These are phyloP conservation scores for Callipepla californica DNA, from an alignment of 2,113 vertebrate genomes.

Conservation along the genomic window DNA sequence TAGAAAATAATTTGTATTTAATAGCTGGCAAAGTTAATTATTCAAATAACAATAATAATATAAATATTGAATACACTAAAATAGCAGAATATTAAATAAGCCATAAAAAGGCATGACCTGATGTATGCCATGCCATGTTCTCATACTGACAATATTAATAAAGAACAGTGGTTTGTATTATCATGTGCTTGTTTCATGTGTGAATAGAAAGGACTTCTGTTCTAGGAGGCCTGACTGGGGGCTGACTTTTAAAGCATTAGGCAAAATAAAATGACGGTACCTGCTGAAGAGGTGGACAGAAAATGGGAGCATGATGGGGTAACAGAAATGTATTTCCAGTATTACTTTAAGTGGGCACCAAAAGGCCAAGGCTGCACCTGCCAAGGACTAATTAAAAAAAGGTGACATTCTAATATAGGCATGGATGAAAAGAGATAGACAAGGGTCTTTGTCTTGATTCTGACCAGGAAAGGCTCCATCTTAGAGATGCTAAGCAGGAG, in stretches of 20 bases:
- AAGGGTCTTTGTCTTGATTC: not conserved
- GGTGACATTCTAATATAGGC: conserved; percentile 3
- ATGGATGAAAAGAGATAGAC: not conserved
- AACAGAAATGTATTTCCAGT: not conserved
- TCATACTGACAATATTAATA: not conserved
- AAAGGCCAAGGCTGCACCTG: not conserved
- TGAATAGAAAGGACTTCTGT: not conserved
- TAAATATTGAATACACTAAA: not conserved
- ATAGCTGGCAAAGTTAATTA: conserved; percentile 39
- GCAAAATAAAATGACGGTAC: not conserved
- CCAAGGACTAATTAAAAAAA: not conserved
- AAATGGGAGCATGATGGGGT: not conserved
- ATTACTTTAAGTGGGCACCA: not conserved
- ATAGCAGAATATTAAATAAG: not conserved
- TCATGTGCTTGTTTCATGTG: not conserved
- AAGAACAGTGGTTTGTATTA: conserved; percentile 10
- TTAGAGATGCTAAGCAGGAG: not conserved
- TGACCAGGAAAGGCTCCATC: not conserved
- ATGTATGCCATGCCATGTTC: not conserved
- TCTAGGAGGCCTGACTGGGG: not conserved
- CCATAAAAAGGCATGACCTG: not conserved
- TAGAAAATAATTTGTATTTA: conserved; percentile 42
- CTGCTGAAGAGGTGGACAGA: not conserved
- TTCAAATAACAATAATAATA: conserved; percentile 46
- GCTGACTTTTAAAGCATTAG: not conserved